phyloP scores from a whole-genome alignment of 1,140 invertebrate species.

The Cheumatopsyche charites region DNA sequence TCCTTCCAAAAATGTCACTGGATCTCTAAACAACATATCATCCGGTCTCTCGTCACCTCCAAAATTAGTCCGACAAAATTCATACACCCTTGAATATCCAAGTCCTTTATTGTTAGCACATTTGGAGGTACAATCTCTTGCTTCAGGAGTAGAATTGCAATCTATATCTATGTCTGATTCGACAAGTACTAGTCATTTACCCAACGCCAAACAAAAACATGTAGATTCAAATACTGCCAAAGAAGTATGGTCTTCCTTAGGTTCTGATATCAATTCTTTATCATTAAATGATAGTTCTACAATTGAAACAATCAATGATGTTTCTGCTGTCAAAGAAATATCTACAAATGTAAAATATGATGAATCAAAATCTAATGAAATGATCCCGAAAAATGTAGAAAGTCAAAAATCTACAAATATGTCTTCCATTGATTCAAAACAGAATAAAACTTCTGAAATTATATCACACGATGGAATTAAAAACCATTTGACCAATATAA shows the following conservation, averaged over 20 bases:
- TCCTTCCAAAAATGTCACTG: conserved; percentile 58
- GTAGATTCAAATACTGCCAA: conserved; percentile 58
- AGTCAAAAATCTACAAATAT: background rate
- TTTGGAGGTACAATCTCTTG: conserved; percentile 60
- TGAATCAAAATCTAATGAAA: background rate
- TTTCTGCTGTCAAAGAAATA: background rate
- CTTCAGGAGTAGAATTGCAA: conserved; percentile 57
- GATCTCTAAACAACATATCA: conserved; percentile 57
- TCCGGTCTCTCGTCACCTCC: conserved; percentile 53
- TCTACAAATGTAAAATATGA: background rate
- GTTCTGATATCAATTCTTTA: conserved; percentile 47
- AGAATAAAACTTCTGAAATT: background rate
- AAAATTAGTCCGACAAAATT: conserved; percentile 65
- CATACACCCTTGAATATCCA: conserved; percentile 67
- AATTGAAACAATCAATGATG: background rate
- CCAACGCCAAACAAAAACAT: conserved; percentile 57
- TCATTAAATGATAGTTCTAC: conserved; percentile 40
- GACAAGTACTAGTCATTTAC: conserved; percentile 39
- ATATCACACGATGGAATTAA: background rate
- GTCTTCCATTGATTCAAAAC: background rate
- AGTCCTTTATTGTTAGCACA: conserved; percentile 67
- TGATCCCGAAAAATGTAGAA: background rate
- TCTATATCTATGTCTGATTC: conserved; percentile 60
- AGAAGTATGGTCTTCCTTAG: conserved; percentile 54
- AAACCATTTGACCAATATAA: background rate